Conservation (phyloP, 1,140 invertebrate genomes). For the Atta colombica region DNA sequence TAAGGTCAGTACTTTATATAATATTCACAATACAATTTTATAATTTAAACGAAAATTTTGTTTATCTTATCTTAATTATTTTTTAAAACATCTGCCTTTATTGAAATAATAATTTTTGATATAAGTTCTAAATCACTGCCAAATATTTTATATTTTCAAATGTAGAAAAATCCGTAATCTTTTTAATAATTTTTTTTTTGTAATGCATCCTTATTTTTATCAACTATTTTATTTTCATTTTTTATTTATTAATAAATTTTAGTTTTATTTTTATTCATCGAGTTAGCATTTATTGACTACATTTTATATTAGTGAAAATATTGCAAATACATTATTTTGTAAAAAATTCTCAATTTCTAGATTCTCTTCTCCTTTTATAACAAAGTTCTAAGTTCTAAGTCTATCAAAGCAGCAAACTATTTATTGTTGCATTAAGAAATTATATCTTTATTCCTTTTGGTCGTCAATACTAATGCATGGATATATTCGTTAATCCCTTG, state of each 20-base stretch:
- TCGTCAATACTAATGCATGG: not conserved
- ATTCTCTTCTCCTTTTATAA: not conserved
- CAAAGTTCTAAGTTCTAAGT: not conserved
- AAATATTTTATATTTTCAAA: no score
- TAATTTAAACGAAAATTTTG: no score
- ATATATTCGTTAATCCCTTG: constrained; percentile 4
- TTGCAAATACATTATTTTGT: not conserved
- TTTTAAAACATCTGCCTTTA: no score
- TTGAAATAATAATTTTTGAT: no score
- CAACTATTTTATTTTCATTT: not conserved
- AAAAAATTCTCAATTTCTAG: not conserved
- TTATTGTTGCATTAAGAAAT: not conserved
- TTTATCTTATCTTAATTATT: no score
- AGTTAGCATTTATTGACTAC: not conserved
- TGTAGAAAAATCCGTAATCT: no score
- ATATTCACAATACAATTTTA: no score
- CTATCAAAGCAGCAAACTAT: not conserved
- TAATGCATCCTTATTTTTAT: no score
- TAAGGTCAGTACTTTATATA: no score
- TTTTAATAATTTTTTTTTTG: no score
- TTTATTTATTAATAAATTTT: not conserved
- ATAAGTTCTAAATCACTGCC: no score
- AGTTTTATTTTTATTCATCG: not conserved
- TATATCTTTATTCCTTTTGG: not conserved
- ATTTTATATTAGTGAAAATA: not conserved